phyloP scores from a whole-genome alignment of 2,888 invertebrate species.

The Yponomeuta malinellus region DNA sequence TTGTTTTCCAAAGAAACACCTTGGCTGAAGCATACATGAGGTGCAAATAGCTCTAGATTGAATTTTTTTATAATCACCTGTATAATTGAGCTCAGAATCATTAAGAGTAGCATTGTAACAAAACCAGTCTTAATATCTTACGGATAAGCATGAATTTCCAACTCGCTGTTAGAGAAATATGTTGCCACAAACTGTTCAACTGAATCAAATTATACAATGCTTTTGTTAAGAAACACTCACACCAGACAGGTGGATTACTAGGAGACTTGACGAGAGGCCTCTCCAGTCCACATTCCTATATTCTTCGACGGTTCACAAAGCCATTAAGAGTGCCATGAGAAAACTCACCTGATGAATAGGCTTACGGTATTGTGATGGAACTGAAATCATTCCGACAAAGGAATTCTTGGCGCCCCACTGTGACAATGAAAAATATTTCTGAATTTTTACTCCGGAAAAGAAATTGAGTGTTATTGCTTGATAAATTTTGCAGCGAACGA shows the following conservation, averaged over 20 bases:
- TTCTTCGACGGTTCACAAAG: constrained; percentile 1
- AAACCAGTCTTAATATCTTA: no score
- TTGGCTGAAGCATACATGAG: background rate
- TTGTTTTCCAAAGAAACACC: background rate
- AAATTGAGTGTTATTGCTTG: background rate
- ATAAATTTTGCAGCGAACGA: background rate
- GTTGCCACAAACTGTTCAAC: no score
- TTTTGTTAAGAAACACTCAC: background rate
- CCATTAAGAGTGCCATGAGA: background rate
- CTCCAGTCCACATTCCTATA: background rate
- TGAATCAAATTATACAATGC: background rate
- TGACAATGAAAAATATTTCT: background rate
- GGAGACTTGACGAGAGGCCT: background rate
- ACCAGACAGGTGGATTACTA: background rate
- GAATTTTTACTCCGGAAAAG: background rate
- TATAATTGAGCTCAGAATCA: background rate
- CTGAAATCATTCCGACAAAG: background rate
- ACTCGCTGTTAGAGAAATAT: no score
- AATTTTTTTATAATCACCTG: background rate
- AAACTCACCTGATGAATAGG: background rate
- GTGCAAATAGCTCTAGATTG: background rate
- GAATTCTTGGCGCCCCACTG: background rate
- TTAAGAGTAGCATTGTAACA: no score
- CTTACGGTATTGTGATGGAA: background rate
- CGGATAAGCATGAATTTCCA: no score